A percentile compares a stretch with the other conserved stretches of the same genome.
Conservation (phyloP, 2,113 vertebrate genomes). For the Amphiprion ocellaris region DNA sequence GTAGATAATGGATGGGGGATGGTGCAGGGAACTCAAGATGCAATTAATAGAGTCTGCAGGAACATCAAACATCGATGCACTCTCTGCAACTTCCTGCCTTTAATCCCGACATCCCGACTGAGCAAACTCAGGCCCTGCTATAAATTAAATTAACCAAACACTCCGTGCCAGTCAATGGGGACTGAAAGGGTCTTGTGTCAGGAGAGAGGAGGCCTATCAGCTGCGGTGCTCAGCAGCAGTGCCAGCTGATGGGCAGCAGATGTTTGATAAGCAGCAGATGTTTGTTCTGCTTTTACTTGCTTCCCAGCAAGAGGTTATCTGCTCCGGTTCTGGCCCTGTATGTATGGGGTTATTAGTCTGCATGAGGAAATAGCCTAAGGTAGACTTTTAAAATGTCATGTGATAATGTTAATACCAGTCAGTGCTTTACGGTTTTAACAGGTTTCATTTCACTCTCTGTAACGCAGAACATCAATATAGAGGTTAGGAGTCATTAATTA, state of each 20-base stretch:
- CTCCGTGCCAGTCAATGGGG: constrained; percentile 45
- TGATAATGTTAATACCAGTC: neutral
- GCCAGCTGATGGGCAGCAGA: constrained; percentile 59
- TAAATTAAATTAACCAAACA: constrained; percentile 76
- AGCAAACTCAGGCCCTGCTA: constrained; percentile 57
- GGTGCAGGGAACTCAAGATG: constrained; percentile 59
- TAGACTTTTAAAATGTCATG: constrained; percentile 10
- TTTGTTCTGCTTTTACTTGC: constrained; percentile 42
- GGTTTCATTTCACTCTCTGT: constrained; percentile 18
- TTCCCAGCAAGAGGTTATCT: constrained; percentile 52
- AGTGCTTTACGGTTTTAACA: constrained; percentile 17
- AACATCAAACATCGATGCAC: constrained; percentile 75
- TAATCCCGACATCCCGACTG: constrained; percentile 73
- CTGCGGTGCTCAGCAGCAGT: constrained; percentile 27
- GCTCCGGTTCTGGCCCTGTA: constrained; percentile 11
- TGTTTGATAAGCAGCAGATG: constrained; percentile 70
- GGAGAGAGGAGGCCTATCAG: constrained; percentile 36
- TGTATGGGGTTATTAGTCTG: neutral
- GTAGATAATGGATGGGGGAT: constrained; percentile 78
- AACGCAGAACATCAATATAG: neutral
- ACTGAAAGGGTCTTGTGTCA: constrained; percentile 52
- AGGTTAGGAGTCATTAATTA: constrained; percentile 4
- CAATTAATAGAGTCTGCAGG: constrained; percentile 79
- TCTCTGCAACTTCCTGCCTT: constrained; percentile 63
- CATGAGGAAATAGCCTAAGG: constrained; percentile 1